Base-by-base conservation (phyloP, 2,888 invertebrate genomes). In the Acleris cristana region DNA sequence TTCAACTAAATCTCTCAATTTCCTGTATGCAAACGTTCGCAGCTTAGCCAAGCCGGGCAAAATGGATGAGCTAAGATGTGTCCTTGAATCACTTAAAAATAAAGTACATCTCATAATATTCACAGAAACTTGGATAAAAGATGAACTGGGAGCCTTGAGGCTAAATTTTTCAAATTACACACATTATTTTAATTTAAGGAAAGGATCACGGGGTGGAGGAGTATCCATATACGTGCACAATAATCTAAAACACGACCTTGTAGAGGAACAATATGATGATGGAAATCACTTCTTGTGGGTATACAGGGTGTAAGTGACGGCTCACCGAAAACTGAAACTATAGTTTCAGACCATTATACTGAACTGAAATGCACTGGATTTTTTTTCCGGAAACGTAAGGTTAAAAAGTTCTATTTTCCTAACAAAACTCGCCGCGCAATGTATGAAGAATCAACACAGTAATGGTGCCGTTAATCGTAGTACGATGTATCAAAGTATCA, bases 261-360 rank as follows among this genome's bases (percentile, higher is more conserved):
- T 53, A 14, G 69, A 66, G 54, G 66, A 66, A n/a, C 40, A 61
- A 8, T 53, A 18, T 51, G 18, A 44, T 12, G 54, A 69, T 52
- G 69, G 59, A 3, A 71, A 69, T 34, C 59, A 71, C 26, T 69
- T 61, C 18, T 54, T 71, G n/a, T 71, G 69, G 66, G 64, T 71
- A n/a, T 60, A n/a, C n/a, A n/a, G n/a, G n/a, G n/a, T n/a, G n/a
- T n/a, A n/a, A n/a, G n/a, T n/a, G n/a, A n/a, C n/a, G n/a, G n/a
- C n/a, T n/a, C n/a, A n/a, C n/a, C n/a, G n/a, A n/a, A n/a, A n/a
- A n/a, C n/a, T n/a, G n/a, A n/a, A n/a, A n/a, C n/a, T n/a, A n/a
- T n/a, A n/a, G n/a, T n/a, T n/a, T n/a, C n/a, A n/a, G n/a, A n/a
- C n/a, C n/a, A n/a, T n/a, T n/a, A n/a, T n/a, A n/a, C n/a, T n/a